phyloP scores from a whole-genome alignment of 2,113 vertebrate genomes.

The Madoqua kirkii region DNA sequence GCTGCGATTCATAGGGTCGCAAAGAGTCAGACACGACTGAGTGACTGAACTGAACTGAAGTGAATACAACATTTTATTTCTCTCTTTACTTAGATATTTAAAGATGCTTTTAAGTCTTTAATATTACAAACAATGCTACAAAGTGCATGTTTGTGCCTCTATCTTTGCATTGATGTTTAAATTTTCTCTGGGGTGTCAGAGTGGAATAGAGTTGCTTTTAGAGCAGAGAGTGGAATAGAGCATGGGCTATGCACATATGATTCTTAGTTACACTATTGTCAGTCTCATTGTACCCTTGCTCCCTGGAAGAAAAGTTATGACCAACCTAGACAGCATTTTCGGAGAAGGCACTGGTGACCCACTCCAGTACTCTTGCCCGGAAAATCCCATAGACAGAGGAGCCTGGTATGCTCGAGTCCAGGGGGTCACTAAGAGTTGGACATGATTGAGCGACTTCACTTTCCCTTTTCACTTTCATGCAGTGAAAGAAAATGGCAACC shows the following conservation, averaged over 20 bases:
- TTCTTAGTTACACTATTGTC: background rate
- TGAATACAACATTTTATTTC: background rate
- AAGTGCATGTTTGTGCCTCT: background rate
- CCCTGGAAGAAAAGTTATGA: too few relatives aligned
- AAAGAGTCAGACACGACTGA: too few relatives aligned
- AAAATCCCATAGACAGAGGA: too few relatives aligned
- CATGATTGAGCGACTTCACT: too few relatives aligned
- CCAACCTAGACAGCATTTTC: too few relatives aligned
- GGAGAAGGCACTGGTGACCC: too few relatives aligned
- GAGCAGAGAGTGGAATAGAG: background rate
- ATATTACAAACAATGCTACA: background rate
- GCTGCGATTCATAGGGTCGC: fast-evolving
- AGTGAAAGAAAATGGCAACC: too few relatives aligned
- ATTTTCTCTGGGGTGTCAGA: background rate
- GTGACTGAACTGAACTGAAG: too few relatives aligned
- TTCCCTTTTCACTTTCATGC: too few relatives aligned
- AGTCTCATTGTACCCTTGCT: background rate
- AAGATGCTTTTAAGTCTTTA: background rate
- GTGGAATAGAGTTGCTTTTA: background rate
- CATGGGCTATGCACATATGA: background rate
- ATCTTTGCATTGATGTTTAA: background rate
- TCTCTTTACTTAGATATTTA: background rate
- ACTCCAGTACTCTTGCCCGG: too few relatives aligned
- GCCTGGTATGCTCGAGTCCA: too few relatives aligned
- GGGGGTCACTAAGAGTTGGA: too few relatives aligned